phyloP scores from a whole-genome alignment of 2,113 vertebrate genomes.

The Paedocypris sp. region DNA sequence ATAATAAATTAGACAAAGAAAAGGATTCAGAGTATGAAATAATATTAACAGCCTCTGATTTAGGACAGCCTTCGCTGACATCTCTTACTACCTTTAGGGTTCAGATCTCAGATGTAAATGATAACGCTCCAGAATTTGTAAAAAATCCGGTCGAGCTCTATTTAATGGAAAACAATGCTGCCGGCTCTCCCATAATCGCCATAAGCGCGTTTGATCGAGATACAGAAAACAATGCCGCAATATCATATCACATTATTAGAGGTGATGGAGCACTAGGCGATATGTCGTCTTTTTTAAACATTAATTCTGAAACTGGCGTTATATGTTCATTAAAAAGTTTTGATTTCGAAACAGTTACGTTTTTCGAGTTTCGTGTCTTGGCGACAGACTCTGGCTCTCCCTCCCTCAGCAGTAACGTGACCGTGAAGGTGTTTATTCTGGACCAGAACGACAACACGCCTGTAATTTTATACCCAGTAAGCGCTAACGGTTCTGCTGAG shows the following conservation, averaged over 20 bases:
- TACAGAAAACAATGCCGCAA: slow-evolving; percentile 43
- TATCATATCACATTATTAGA: slow-evolving; percentile 26
- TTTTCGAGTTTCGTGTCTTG: slow-evolving; percentile 26
- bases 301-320: slow-evolving; percentile 31
- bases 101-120: slow-evolving; percentile 41
- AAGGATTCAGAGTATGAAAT: slow-evolving; percentile 40
- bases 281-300: slow-evolving; percentile 19
- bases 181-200: slow-evolving; percentile 39
- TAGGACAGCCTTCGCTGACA: slow-evolving; percentile 22
- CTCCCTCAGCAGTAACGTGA: slow-evolving; percentile 34
- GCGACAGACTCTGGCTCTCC: slow-evolving; percentile 42
- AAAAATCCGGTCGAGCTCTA: slow-evolving; percentile 46
- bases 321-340: slow-evolving; percentile 30
- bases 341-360: slow-evolving; percentile 35
- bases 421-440: slow-evolving; percentile 41
- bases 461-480: slow-evolving; percentile 39
- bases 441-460: slow-evolving; percentile 47
- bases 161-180: slow-evolving; percentile 47
- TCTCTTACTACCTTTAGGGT: slow-evolving; percentile 11
- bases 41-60: slow-evolving; percentile 43
- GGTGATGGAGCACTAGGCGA: not conserved
- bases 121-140: slow-evolving; percentile 44
- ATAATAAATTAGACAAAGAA: slow-evolving; percentile 47
- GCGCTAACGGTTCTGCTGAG: slow-evolving; percentile 38
- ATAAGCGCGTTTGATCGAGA: slow-evolving; percentile 49